Evolutionary conservation across 2,113 vertebrate species (phyloP).

Genomic region (Cyprinus carpio): DNA sequence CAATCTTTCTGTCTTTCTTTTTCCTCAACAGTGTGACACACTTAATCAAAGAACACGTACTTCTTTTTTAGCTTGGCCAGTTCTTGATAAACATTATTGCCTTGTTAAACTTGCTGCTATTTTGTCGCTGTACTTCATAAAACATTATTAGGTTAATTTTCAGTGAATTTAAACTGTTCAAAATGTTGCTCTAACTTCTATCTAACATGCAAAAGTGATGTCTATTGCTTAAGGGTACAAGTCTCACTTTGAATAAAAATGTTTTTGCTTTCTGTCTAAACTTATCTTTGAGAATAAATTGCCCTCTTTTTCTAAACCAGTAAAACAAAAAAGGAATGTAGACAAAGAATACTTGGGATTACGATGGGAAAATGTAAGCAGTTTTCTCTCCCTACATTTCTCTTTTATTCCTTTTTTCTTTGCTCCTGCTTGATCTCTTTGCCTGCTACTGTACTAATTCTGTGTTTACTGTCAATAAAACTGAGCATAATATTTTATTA

Average conservation of each 20-base stretch:
- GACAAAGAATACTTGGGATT: not conserved
- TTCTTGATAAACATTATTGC: conserved; percentile 2
- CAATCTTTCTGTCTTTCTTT: conserved; percentile 11
- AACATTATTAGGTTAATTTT: not conserved
- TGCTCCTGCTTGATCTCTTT: conserved; percentile 21
- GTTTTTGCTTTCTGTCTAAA: not conserved
- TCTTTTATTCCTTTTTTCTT: conserved; percentile 6
- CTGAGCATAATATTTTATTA: conserved; percentile 46
- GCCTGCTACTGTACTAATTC: conserved; percentile 38
- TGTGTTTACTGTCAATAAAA: conserved; percentile 47
- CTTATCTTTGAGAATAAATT: conserved; percentile 19
- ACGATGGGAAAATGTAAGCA: not conserved
- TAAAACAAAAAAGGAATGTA: conserved; percentile 13
- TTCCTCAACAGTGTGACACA: not conserved
- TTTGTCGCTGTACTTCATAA: not conserved
- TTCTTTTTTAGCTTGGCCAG: not conserved
- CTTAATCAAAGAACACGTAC: not conserved
- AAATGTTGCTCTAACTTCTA: not conserved
- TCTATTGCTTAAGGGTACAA: not conserved
- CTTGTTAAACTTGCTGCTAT: not conserved
- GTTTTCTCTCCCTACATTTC: not conserved
- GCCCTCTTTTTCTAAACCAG: not conserved
- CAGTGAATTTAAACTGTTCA: not conserved
- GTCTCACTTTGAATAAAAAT: not conserved
- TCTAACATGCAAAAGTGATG: not conserved